These are phyloP conservation scores for Naso thynnoides DNA, from an alignment of 2,797 vertebrate species.

Conservation along the genomic window DNA sequence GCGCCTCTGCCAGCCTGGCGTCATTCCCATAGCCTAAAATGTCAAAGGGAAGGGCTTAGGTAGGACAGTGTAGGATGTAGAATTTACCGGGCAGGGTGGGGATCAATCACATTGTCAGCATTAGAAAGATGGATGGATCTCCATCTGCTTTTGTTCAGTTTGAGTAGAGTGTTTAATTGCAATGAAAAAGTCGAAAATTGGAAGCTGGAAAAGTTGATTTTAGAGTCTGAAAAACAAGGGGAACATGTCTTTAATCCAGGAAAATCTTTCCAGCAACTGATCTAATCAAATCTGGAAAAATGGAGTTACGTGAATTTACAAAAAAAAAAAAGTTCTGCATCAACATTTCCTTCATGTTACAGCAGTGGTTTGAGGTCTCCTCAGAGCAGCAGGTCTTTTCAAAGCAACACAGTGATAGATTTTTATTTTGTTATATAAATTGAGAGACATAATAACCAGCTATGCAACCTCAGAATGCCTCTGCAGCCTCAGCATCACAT, in stretches of 20 bases:
- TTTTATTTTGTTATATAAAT: no score
- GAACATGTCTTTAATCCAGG: background rate
- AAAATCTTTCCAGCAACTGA: background rate
- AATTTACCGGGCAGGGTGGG: constrained; percentile 48
- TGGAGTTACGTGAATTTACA: no score
- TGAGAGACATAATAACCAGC: no score
- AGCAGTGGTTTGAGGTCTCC: no score
- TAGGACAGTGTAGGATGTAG: constrained; percentile 50
- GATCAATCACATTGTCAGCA: constrained; percentile 44
- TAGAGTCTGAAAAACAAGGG: background rate
- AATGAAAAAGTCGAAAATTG: background rate
- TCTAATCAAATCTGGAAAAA: no score
- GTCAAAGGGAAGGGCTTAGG: constrained; percentile 73
- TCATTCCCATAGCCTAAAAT: constrained; percentile 92
- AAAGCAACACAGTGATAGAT: no score
- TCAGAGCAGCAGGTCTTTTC: no score
- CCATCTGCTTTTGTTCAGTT: background rate
- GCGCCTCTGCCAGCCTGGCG: constrained; percentile 92
- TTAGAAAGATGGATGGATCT: constrained; percentile 19
- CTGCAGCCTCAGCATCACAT: no score
- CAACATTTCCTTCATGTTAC: no score
- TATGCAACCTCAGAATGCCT: no score
- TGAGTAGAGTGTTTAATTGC: background rate
- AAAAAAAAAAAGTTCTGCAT: no score
- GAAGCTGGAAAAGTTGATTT: background rate